phyloP scores from a whole-genome alignment of 2,888 invertebrate species.

The Drosophila bunnanda region DNA sequence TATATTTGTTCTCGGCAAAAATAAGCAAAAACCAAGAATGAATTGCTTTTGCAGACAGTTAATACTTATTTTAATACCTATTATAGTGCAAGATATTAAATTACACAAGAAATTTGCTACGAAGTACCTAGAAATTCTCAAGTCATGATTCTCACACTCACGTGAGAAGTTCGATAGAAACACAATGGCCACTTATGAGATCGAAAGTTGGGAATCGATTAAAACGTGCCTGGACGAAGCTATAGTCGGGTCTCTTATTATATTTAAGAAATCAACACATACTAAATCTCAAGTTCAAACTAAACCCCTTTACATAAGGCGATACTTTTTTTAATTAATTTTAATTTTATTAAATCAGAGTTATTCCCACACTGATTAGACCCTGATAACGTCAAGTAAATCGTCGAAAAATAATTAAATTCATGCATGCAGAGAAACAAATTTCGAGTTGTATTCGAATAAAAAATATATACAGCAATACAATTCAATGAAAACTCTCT shows the following conservation, averaged over 20 bases:
- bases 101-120: neutral
- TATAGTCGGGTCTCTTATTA: too few species aligned
- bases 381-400: neutral
- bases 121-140: neutral
- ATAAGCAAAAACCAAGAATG: neutral
- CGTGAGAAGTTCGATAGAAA: too few species aligned
- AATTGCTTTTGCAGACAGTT: neutral
- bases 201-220: too few species aligned
- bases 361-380: too few species aligned
- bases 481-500: constrained; percentile 41
- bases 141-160: too few species aligned
- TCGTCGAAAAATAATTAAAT: neutral
- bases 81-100: neutral
- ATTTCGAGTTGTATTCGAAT: constrained; percentile 34
- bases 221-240: too few species aligned
- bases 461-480: constrained; percentile 42
- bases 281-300: too few species aligned
- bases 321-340: too few species aligned
- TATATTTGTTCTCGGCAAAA: neutral
- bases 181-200: too few species aligned
- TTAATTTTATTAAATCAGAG: too few species aligned
- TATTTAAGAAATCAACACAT: too few species aligned
- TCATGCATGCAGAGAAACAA: constrained; percentile 29
- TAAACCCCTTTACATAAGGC: too few species aligned
- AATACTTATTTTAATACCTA: neutral